phyloP scores from a whole-genome alignment of 2,113 vertebrate genomes.

The Sorex fumeus region DNA sequence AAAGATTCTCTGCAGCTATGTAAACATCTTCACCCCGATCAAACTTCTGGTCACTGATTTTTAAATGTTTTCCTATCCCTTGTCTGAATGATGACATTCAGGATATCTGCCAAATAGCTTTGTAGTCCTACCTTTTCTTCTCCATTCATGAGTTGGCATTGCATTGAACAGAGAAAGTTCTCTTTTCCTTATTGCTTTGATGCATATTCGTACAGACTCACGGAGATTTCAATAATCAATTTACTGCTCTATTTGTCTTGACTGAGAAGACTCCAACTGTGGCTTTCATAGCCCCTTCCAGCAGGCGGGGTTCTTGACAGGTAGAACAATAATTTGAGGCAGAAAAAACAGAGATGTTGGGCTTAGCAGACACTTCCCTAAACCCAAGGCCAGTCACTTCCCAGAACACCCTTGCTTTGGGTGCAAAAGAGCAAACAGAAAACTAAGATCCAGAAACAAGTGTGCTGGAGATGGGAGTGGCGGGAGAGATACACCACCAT shows the following conservation, averaged over 20 bases:
- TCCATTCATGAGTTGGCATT: conserved; percentile 5
- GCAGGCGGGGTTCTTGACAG: neutral
- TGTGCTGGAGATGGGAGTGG: no score
- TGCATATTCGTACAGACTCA: neutral
- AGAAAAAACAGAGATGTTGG: neutral
- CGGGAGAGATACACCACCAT: no score
- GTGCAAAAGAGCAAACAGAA: neutral
- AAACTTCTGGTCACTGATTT: neutral
- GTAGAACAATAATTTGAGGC: neutral
- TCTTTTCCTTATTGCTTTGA: neutral
- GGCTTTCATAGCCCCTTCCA: no score
- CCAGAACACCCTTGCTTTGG: neutral
- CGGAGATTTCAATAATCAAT: neutral
- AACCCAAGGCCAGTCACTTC: neutral
- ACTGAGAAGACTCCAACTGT: neutral
- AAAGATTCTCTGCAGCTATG: neutral
- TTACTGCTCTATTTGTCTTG: neutral
- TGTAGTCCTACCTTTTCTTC: conserved; percentile 4
- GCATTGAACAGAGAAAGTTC: neutral
- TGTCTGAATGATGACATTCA: neutral
- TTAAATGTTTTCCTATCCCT: conserved; percentile 2
- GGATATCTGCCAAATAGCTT: neutral
- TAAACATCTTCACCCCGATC: neutral
- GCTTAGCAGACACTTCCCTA: neutral
- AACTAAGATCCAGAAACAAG: neutral